These are phyloP conservation scores for Paragorgia papillata DNA, from an alignment of 92 coral and sea anemone genomes.

Conservation along the genomic window DNA sequence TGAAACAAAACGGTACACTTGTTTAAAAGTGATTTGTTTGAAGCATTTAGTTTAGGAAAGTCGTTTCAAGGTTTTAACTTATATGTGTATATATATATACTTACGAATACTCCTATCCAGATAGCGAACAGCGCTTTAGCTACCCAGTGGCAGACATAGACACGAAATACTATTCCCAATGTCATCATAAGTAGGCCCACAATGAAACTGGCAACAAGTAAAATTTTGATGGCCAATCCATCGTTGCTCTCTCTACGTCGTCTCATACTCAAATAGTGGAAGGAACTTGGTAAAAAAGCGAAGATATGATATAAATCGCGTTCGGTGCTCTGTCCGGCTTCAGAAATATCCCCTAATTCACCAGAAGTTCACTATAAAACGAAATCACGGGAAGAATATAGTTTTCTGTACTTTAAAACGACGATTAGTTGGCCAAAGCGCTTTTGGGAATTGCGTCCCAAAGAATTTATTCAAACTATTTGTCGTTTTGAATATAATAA, in stretches of 20 bases:
- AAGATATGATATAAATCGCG: no score
- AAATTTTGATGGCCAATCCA: not conserved
- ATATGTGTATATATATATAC: no score
- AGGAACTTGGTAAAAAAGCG: not conserved
- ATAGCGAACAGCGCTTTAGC: conserved; percentile 14
- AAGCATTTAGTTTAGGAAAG: no score
- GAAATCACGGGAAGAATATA: no score
- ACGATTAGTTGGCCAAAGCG: not conserved
- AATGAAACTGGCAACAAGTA: conserved; percentile 10
- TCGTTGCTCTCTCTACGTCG: conserved; percentile 5
- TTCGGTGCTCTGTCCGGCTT: no score
- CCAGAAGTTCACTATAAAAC: no score
- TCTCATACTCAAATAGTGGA: not conserved
- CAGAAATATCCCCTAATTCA: no score
- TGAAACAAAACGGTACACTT: no score
- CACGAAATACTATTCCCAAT: conserved; percentile 35
- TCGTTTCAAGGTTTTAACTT: no score
- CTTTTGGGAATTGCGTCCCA: conserved; percentile 1
- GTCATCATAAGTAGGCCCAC: conserved; percentile 21
- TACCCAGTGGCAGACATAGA: conserved; percentile 43
- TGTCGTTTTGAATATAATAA: conserved; percentile 26
- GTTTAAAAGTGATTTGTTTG: no score
- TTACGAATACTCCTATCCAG: conserved; percentile 40
- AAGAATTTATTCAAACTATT: conserved; percentile 40
- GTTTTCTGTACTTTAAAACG: no score